Evolutionary conservation across 2,888 invertebrate genomes (phyloP).

Genomic region (Apocheima hispidaria): DNA sequence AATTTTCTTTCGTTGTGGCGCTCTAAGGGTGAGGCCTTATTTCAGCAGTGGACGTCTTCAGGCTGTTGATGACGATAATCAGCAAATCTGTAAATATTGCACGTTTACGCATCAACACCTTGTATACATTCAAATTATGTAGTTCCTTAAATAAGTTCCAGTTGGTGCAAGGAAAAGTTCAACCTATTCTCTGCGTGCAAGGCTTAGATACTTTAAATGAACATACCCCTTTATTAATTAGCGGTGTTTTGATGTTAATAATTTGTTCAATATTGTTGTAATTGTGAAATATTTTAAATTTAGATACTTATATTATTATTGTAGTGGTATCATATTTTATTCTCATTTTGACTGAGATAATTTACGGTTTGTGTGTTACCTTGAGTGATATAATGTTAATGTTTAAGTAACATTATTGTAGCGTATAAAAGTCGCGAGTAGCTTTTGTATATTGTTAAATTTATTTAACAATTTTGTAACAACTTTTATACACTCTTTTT

Average conservation of each 20-base stretch:
- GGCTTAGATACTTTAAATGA: constrained; percentile 18
- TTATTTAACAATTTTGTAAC: constrained; percentile 83
- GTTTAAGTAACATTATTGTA: constrained; percentile 75
- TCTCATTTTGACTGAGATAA: constrained; percentile 68
- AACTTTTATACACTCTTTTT: constrained; percentile 86
- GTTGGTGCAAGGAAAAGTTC: no score
- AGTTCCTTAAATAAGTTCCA: neutral
- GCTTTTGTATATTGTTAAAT: constrained; percentile 86
- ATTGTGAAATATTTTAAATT: constrained; percentile 51
- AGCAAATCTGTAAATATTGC: no score
- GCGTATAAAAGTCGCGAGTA: constrained; percentile 72
- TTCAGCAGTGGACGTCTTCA: no score
- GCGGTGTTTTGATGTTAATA: constrained; percentile 58
- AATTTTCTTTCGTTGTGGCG: no score
- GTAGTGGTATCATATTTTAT: constrained; percentile 51
- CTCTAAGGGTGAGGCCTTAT: no score
- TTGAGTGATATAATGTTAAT: constrained; percentile 76
- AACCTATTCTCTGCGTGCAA: neutral
- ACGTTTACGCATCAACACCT: no score
- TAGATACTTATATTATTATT: constrained; percentile 41
- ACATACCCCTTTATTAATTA: constrained; percentile 40
- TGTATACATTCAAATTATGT: no score
- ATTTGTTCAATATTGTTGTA: constrained; percentile 51
- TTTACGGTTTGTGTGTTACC: constrained; percentile 69
- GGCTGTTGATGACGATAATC: no score